These are phyloP conservation scores for Stomatorhinus walkeri DNA, from an alignment of 2,797 vertebrate genomes.

Conservation along the genomic window DNA sequence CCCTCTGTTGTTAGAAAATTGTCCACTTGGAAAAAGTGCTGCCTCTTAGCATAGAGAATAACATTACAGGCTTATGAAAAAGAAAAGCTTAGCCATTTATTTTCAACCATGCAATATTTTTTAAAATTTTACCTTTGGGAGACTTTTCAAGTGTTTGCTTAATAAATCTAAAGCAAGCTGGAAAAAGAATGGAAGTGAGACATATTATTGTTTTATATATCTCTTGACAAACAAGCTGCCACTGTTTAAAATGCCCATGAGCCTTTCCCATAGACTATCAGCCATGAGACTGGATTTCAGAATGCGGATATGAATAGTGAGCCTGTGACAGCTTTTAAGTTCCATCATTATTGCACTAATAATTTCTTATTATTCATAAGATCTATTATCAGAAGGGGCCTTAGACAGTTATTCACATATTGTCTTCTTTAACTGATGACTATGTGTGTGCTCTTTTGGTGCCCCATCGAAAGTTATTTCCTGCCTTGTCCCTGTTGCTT, in stretches of 20 bases:
- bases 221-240: background rate
- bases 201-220: background rate
- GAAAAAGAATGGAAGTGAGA: constrained; percentile 32
- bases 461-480: background rate
- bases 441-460: background rate
- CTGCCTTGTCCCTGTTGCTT: background rate
- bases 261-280: background rate
- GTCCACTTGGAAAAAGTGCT: background rate
- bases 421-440: background rate
- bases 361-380: background rate
- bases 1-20: background rate
- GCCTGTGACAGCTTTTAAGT: background rate
- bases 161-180: background rate
- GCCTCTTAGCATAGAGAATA: background rate
- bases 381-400: background rate
- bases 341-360: background rate
- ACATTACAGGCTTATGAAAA: background rate
- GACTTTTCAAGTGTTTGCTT: background rate
- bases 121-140: constrained; percentile 21
- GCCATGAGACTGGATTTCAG: background rate
- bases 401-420: background rate
- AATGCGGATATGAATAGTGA: background rate
- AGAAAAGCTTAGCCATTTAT: background rate
- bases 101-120: background rate
- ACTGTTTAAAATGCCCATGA: background rate